Evolutionary conservation across 2,888 invertebrate genomes (phyloP), one percentile per base, ranked within the genome.

Genomic region (Molanna angustata): DNA sequence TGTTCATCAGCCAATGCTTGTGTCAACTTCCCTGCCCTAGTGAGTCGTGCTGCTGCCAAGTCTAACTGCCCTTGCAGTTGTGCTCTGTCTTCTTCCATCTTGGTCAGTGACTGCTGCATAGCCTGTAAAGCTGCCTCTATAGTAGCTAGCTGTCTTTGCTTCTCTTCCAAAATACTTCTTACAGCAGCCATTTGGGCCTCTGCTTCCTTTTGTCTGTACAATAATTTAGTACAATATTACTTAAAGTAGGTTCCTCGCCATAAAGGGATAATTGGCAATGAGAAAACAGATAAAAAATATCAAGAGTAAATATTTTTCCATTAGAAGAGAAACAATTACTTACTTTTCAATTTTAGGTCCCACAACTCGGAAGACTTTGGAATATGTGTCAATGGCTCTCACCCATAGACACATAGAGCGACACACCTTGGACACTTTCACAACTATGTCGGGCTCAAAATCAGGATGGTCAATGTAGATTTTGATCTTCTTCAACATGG

Each of bases 361-460:
- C 1, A 95, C 94, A 4, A 91, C 82, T 66, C 84, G 82, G 69
- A 85, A 92, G 1, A 94, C 88, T 71, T 88, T 89, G 0, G 93
- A 86, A 66, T 94, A 95, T 66, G 86, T 85, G 63, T 94, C 91
- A 60, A 95, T 88, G 0, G 95, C 94, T 65, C 88, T 80, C 4
- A 94, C 94, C 95, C 95, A 95, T 68, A 94, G 80, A 62, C 94
- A 93, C 73, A 95, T 85, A 6, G 93, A 94, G 61, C 86, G 87
- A 65, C 94, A 93, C 1, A 93, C 94, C 80, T 90, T 84, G 2
- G 88, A 89, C 4, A 88, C 92, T 67, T 87, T 91, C 20, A 87
- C 90, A 1, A 95, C 90, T 61, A 81, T 82, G 61, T 81, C 89
- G 0, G 94, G 93, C 9, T 84, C 79, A 65, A 95, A 95, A 63